Conservation (phyloP, 2,797 vertebrate genomes). For the Avahi laniger region DNA sequence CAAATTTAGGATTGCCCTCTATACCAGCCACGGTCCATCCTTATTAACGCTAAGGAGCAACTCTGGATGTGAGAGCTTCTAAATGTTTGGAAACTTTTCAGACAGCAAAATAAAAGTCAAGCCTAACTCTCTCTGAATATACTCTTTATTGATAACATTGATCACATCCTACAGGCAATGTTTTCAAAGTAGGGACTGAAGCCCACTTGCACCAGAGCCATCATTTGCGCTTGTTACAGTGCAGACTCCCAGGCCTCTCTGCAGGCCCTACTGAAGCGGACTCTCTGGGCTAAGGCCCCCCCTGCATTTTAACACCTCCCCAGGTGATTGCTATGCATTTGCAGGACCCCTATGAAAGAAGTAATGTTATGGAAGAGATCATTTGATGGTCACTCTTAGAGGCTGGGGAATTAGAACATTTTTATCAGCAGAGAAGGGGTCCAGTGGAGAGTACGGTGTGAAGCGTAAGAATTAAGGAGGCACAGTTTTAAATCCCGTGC, state of each 20-base stretch:
- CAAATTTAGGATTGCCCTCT: slow-evolving; percentile 74
- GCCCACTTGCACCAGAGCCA: not conserved
- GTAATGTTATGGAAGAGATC: not conserved
- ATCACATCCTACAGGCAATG: not conserved
- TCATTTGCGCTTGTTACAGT: not conserved
- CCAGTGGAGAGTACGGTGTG: not conserved
- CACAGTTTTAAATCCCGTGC: not conserved
- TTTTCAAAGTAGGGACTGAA: not conserved
- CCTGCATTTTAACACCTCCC: not conserved
- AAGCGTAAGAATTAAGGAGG: not conserved
- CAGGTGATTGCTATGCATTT: not conserved
- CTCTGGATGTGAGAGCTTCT: slow-evolving; percentile 43
- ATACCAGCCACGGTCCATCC: slow-evolving; percentile 18
- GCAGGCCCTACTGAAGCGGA: not conserved
- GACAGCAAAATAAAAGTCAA: slow-evolving; percentile 40
- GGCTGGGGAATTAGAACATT: not conserved
- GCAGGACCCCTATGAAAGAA: not conserved
- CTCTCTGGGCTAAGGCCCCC: not conserved
- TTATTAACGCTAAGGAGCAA: slow-evolving; percentile 51
- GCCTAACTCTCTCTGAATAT: not conserved
- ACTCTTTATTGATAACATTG: not conserved
- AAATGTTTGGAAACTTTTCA: slow-evolving; percentile 54
- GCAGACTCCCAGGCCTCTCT: not conserved
- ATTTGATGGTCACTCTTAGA: not conserved
- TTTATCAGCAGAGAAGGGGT: not conserved